These are phyloP conservation scores for Serilophus lunatus DNA, from an alignment of 2,113 vertebrate species.

Conservation along the genomic window DNA sequence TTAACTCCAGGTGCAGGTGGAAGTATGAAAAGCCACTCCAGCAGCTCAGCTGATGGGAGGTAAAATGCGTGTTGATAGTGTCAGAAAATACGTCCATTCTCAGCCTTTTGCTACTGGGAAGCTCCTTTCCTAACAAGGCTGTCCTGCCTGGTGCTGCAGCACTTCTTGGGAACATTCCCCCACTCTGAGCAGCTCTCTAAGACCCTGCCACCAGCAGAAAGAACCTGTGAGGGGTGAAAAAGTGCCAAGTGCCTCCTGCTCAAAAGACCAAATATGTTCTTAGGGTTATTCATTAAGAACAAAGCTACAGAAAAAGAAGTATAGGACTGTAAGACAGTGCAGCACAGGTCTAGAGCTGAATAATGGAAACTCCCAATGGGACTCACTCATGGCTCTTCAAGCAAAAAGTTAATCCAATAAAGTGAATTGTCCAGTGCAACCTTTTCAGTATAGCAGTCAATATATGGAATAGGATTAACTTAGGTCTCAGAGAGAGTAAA, in stretches of 20 bases:
- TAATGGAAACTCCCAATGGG: background rate
- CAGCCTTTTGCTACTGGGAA: background rate
- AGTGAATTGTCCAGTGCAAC: background rate
- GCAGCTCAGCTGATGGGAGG: background rate
- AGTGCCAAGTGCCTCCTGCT: background rate
- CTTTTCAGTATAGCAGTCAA: background rate
- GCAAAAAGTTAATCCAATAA: slow-evolving; percentile 13
- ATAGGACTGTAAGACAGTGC: background rate
- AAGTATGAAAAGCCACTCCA: background rate
- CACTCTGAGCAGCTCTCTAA: background rate
- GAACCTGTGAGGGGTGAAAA: background rate
- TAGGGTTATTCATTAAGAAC: background rate
- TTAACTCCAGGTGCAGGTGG: background rate
- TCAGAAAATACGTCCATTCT: background rate
- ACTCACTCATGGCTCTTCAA: background rate
- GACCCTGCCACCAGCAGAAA: background rate
- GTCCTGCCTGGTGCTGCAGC: background rate
- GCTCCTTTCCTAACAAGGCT: background rate
- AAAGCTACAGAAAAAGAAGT: background rate
- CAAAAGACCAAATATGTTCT: background rate
- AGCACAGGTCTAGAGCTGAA: background rate
- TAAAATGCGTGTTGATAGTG: background rate
- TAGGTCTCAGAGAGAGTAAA: background rate
- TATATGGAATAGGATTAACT: slow-evolving; percentile 5
- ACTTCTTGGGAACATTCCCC: background rate